phyloP scores from a whole-genome alignment of 2,888 invertebrate genomes.

The Chesias legatella region DNA sequence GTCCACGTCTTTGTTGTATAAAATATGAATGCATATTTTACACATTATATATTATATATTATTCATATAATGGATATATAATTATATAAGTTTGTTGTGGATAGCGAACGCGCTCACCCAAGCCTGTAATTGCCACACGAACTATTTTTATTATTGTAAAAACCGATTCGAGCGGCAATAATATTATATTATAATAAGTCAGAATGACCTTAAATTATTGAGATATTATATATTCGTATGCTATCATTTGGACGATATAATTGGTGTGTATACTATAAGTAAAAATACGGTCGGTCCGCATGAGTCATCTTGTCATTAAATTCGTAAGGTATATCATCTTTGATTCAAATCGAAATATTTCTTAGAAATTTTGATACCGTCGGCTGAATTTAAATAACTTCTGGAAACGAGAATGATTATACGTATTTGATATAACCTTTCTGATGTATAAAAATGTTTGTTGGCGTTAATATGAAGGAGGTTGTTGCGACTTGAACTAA shows the following conservation, averaged over 20 bases:
- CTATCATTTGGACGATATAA: constrained; percentile 61
- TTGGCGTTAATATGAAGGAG: too few relatives aligned
- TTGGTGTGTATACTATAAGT: constrained; percentile 51
- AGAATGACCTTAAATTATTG: constrained; percentile 52
- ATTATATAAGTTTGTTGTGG: constrained; percentile 8
- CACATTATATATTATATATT: constrained; percentile 5
- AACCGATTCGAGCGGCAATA: constrained; percentile 27
- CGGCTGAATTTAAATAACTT: constrained; percentile 12
- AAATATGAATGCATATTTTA: too few relatives aligned
- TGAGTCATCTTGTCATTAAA: constrained; percentile 55
- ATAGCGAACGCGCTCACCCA: constrained; percentile 17
- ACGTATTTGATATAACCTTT: constrained; percentile 5
- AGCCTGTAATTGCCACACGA: constrained; percentile 24
- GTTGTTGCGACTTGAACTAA: too few relatives aligned
- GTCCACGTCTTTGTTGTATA: too few relatives aligned
- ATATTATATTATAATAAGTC: constrained; percentile 47
- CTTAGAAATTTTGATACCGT: constrained; percentile 17
- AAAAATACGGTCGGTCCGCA: constrained; percentile 51
- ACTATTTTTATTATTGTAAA: constrained; percentile 28
- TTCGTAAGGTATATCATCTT: constrained; percentile 37
- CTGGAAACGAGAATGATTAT: constrained; percentile 13
- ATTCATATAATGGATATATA: constrained; percentile 13
- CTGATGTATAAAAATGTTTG: not conserved
- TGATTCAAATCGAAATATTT: constrained; percentile 24
- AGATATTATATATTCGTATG: constrained; percentile 58